Conservation (phyloP, 2,797 vertebrate species). For the Alcedo quadribrachys region DNA sequence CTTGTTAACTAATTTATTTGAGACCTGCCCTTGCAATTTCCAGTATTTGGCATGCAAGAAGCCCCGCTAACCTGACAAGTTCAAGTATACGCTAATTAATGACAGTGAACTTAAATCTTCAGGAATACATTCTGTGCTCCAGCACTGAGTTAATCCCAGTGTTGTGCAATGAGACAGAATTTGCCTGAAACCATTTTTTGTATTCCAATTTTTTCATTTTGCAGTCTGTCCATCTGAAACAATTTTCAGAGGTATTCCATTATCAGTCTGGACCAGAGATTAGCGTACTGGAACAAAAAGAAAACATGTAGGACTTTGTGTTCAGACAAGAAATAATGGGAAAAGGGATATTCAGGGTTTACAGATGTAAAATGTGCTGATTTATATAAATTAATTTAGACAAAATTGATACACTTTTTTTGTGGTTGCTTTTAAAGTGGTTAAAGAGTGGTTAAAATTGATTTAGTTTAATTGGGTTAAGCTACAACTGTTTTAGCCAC, state of each 20-base stretch:
- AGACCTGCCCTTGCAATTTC: not conserved
- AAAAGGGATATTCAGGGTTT: not conserved
- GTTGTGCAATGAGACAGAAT: not conserved
- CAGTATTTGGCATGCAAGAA: not conserved
- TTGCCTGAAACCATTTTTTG: not conserved
- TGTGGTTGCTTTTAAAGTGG: conserved; percentile 46
- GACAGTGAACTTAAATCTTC: not conserved
- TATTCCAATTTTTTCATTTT: not conserved
- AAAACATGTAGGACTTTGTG: not conserved
- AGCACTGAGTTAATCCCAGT: not conserved
- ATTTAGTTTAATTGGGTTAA: conserved; percentile 67
- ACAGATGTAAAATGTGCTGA: conserved; percentile 35
- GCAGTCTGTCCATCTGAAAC: not conserved
- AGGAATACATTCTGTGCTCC: not conserved
- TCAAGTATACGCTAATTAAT: not conserved
- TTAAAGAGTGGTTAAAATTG: conserved; percentile 60
- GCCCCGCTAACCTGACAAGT: not conserved
- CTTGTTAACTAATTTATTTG: not conserved
- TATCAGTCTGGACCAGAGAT: not conserved
- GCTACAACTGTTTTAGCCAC: conserved; percentile 62
- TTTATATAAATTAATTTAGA: conserved; percentile 59
- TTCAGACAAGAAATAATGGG: not conserved
- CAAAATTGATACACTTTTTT: conserved; percentile 53
- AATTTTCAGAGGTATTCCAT: not conserved
- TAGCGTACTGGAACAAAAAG: not conserved